Percentiles rank a stretch among this genome's conserved stretches.
These are phyloP conservation scores for Chouioia cunea DNA, from an alignment of 2,888 invertebrate species.

Conservation along the genomic window DNA sequence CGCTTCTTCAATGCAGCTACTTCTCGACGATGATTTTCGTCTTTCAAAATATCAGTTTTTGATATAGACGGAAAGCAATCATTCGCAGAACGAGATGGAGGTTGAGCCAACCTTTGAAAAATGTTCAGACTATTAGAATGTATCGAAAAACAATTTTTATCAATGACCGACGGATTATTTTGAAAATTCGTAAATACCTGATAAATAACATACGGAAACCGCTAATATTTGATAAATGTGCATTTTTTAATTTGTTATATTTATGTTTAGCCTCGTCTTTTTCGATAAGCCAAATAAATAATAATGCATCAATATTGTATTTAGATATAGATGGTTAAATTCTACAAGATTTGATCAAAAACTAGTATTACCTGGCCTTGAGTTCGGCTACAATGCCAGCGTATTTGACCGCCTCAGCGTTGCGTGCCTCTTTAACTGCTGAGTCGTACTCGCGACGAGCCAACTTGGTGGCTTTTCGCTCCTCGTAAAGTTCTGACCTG, in stretches of 20 bases:
- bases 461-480: constrained; percentile 56
- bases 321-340: no score
- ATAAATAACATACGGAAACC: no score
- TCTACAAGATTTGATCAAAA: no score
- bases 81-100: constrained; percentile 46
- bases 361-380: constrained; percentile 52
- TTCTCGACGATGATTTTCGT: constrained; percentile 58
- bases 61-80: constrained; percentile 43
- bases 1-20: constrained; percentile 56
- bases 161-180: not conserved
- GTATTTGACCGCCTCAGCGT: constrained; percentile 56
- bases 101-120: constrained; percentile 46
- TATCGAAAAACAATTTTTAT: not conserved
- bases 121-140: not conserved
- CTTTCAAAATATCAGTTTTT: constrained; percentile 54
- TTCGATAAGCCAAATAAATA: constrained; percentile 2
- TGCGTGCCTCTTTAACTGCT: constrained; percentile 55
- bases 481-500: constrained; percentile 59
- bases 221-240: no score
- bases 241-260: no score
- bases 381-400: constrained; percentile 56
- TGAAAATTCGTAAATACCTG: no score
- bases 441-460: constrained; percentile 55
- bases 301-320: no score
- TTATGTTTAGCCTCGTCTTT: no score